Base-by-base conservation (phyloP, 2,113 vertebrate genomes). In the Scomber colias region DNA sequence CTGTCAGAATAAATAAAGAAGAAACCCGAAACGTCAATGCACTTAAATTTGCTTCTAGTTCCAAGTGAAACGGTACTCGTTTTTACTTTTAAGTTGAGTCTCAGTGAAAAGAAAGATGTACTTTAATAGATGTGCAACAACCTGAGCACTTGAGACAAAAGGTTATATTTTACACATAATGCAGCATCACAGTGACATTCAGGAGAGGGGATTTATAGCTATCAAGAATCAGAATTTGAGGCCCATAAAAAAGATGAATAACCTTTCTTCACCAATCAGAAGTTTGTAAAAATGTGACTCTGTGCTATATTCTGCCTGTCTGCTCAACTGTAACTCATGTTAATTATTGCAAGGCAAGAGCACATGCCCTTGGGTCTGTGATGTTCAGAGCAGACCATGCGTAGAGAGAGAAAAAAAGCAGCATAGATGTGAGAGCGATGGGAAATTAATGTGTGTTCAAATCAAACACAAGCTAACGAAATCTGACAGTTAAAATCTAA, bases 401-500 rank as follows among this genome's bases (percentile, higher is more conserved):
- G 62, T 81, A 71, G 51, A 77, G 77, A 84, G 48, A 44, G 40
- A 8, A 44, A 67, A 13, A n/a, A 19, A 44, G 27, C 27, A 24
- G 71, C 24, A 16, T 14, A 11, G 16, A 70, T 48, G 65, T 79
- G 77, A 77, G 67, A 85, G 70, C 49, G 50, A 71, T 60, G 76
- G 62, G 61, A 80, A 85, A 83, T 87, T 50, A 89, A 83, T 77
- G 84, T 48, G 35, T 19, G 61, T 65, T 79, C 78, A 82, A 87
- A 85, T 86, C 83, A 75, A 84, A 89, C 73, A 75, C 77, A 86
- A 87, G 77, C 71, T 88, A 92, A 90, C 77, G 1, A 67, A 88
- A 89, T 84, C 82, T 90, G 92, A 92, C 90, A 90, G 87, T 78
- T 77, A 27, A 76, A 80, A 90, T 90, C 91, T 81, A 90, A 86